Base-by-base conservation (phyloP, 2,113 vertebrate genomes). In the Thamnophis sirtalis region DNA sequence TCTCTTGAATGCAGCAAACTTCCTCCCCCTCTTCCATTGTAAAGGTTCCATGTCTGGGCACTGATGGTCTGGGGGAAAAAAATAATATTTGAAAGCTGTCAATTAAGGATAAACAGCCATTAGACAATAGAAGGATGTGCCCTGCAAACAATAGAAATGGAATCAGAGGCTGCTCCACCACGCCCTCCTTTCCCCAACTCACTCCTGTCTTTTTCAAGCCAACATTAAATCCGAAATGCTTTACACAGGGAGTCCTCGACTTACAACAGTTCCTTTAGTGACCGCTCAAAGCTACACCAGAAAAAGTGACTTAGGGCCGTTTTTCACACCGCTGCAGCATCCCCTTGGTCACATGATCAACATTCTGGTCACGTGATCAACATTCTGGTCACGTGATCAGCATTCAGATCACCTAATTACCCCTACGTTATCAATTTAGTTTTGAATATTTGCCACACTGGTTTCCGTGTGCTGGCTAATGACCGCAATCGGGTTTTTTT, bases 1-100 rank as follows among this genome's bases (percentile, higher is more conserved):
- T 92, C 89, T 92, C 91, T 10, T 4, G 84, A 80, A 93, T 88
- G 92, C 94, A 96, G 90, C 91, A 93, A 93, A 95, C 92, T 91
- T 63, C 94, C 87, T 5, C 28, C 60, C 63, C 4, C 11, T 11
- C 1, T 13, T 87, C 92, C 90, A 86, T 86, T 88, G 43, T 94
- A 84, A 90, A 95, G 93, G 85, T 91, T 0, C 11, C 7, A 92
- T 19, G 89, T 90, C 54, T 92, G 90, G 0, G 0, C 1, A 2
- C 73, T 50, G n/a, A 50, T 93, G 15, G 0, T 91, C 24, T 4
- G 13, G 43, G 43, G 43, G 3, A 43, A 43, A 43, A 1, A 43
- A 92, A 56, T n/a, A n/a, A 22, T 24, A 26, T 53, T 91, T 95
- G 53, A 93, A 48, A 92, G 85, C 49, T 90, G 28, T 89, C 0